These are phyloP conservation scores for Xiphorhynchus elegans DNA, from an alignment of 2,113 vertebrate genomes.

Conservation along the genomic window DNA sequence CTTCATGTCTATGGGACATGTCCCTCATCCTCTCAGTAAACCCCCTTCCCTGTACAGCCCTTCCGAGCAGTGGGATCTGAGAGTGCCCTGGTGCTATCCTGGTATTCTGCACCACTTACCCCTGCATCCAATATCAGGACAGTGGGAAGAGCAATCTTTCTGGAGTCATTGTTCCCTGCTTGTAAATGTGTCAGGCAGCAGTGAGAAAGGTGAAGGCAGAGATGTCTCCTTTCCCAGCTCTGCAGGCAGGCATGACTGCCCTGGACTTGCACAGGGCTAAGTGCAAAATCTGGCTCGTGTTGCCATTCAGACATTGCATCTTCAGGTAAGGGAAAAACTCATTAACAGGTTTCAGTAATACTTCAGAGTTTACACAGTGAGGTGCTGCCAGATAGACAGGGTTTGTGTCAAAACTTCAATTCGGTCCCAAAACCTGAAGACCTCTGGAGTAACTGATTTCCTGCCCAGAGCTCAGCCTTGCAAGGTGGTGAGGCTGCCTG, in stretches of 20 bases:
- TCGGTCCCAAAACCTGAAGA: background rate
- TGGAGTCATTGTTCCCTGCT: background rate
- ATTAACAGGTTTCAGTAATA: background rate
- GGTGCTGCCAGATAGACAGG: background rate
- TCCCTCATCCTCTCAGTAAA: background rate
- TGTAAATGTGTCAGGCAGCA: background rate
- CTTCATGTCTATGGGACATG: fast-evolving
- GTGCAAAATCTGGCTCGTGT: fast-evolving
- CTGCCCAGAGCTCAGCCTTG: background rate
- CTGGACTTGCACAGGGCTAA: background rate
- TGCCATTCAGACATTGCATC: fast-evolving
- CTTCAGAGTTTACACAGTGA: background rate
- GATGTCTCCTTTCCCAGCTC: background rate
- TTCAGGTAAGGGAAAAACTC: background rate
- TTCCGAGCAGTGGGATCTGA: background rate
- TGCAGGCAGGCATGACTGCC: background rate
- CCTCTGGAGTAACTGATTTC: background rate
- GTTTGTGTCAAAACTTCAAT: background rate
- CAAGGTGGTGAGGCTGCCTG: background rate
- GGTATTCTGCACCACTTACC: background rate
- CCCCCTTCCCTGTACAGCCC: background rate
- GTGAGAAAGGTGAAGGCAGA: background rate
- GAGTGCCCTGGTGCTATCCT: background rate
- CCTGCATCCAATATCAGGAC: background rate
- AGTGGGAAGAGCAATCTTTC: background rate